Evolutionary conservation across 2,113 vertebrate genomes (phyloP).

Genomic region (Taurulus bubalis): DNA sequence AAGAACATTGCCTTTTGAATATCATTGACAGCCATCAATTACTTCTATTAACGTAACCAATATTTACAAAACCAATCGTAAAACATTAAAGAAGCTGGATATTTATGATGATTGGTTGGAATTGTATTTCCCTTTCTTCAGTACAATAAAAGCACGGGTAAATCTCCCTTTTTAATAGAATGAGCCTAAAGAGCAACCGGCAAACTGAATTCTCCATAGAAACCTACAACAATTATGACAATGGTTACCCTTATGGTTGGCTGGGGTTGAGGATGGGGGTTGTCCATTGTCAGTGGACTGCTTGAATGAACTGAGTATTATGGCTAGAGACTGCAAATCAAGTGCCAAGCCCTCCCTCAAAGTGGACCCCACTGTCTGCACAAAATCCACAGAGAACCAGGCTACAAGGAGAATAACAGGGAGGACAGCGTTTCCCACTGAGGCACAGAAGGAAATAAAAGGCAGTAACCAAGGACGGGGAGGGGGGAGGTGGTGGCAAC

Average conservation of each 20-base stretch:
- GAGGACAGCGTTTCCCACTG: conserved; percentile 71
- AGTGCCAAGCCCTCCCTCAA: conserved; percentile 67
- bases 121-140: conserved; percentile 2
- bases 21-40: neutral
- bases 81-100: neutral
- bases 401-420: conserved; percentile 59
- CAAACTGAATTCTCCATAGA: conserved; percentile 72
- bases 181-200: conserved; percentile 29
- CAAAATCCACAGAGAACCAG: conserved; percentile 65
- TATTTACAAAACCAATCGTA: neutral
- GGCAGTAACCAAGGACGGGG: conserved; percentile 43
- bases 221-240: conserved; percentile 65
- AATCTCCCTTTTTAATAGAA: conserved; percentile 43
- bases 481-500: conserved; percentile 10
- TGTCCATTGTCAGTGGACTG: conserved; percentile 51
- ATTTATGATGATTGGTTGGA: neutral
- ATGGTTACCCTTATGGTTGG: conserved; percentile 63
- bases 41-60: neutral
- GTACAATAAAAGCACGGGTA: conserved; percentile 22
- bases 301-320: conserved; percentile 69
- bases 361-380: conserved; percentile 56
- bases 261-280: conserved; percentile 42
- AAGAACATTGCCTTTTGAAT: neutral
- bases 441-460: conserved; percentile 51
- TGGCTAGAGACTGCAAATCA: conserved; percentile 76